A percentile compares a stretch with the other conserved stretches of the same genome.
These are phyloP conservation scores for Tetheella fluctuosa DNA, from an alignment of 2,888 invertebrate species.

Conservation along the genomic window DNA sequence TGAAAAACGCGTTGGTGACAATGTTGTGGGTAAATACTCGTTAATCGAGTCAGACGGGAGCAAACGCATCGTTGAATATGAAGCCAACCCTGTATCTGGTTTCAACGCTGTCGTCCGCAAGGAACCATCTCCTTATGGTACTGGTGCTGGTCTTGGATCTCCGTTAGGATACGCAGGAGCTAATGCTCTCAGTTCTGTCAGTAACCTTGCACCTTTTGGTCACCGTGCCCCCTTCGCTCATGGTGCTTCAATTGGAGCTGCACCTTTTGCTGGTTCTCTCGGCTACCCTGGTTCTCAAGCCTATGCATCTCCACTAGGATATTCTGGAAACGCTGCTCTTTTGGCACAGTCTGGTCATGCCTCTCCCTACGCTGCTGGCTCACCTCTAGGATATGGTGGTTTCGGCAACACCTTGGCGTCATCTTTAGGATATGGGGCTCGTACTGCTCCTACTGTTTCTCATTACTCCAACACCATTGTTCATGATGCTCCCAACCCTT, in stretches of 20 bases:
- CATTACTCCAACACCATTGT: slow-evolving; percentile 11
- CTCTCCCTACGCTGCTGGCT: slow-evolving; percentile 28
- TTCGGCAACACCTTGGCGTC: background rate
- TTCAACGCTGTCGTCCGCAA: slow-evolving; percentile 85
- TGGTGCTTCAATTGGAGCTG: background rate
- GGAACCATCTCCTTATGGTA: slow-evolving; percentile 61
- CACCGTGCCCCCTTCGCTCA: background rate
- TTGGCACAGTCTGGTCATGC: slow-evolving; percentile 12
- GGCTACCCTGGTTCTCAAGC: slow-evolving; percentile 13
- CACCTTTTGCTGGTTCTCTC: slow-evolving; percentile 15
- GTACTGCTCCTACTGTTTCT: slow-evolving; percentile 1
- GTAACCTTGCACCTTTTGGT: background rate
- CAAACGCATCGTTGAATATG: slow-evolving; percentile 83
- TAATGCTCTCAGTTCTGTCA: slow-evolving; percentile 18
- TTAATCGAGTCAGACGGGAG: slow-evolving; percentile 83
- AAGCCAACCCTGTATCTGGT: slow-evolving; percentile 82
- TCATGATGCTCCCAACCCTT: slow-evolving; percentile 16
- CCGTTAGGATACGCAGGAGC: background rate
- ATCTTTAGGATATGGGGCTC: background rate
- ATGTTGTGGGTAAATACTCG: slow-evolving; percentile 83
- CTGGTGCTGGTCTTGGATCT: slow-evolving; percentile 31
- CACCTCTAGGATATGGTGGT: slow-evolving; percentile 20
- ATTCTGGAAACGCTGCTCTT: slow-evolving; percentile 2
- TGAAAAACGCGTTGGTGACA: slow-evolving; percentile 81
- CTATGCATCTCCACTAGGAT: slow-evolving; percentile 5